Percentiles rank a stretch among this genome's conserved stretches.
phyloP scores from a whole-genome alignment of 1,140 invertebrate genomes.

The Luehdorfia chinensis region DNA sequence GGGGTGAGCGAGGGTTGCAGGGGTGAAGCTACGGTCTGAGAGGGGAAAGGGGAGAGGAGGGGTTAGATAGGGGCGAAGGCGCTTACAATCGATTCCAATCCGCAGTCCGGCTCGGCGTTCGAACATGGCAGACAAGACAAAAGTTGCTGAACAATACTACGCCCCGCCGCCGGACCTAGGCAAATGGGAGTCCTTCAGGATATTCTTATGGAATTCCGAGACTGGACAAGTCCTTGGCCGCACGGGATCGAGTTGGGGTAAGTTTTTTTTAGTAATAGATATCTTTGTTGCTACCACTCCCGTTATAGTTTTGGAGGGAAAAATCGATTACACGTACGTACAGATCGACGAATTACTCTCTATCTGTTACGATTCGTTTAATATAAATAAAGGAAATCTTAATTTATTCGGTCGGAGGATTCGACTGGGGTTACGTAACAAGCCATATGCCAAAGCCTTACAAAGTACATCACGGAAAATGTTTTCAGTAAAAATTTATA shows the following conservation, averaged over 20 bases:
- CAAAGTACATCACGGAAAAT: neutral
- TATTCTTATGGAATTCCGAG: conserved; percentile 92
- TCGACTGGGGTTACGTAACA: neutral
- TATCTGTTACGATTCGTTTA: no score
- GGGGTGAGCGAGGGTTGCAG: conserved; percentile 51
- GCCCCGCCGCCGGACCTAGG: conserved; percentile 86
- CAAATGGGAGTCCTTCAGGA: conserved; percentile 90
- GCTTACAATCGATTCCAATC: conserved; percentile 64
- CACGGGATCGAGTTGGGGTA: conserved; percentile 93
- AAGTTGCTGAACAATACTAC: conserved; percentile 86
- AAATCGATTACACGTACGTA: conserved; percentile 24
- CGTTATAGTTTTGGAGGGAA: conserved; percentile 38
- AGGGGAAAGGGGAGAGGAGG: conserved; percentile 31
- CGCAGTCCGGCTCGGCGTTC: conserved; percentile 65
- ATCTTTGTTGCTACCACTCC: neutral
- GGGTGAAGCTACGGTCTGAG: conserved; percentile 21
- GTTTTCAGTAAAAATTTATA: neutral
- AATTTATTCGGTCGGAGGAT: no score
- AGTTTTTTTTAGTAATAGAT: conserved; percentile 73
- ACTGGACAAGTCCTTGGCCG: conserved; percentile 92
- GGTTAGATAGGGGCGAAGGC: conserved; percentile 45
- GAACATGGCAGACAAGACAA: conserved; percentile 85
- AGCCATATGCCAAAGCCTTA: neutral
- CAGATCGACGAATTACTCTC: no score
- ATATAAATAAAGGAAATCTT: no score